These are phyloP conservation scores for Ophion ellenae DNA, from an alignment of 2,888 invertebrate genomes.

Conservation along the genomic window DNA sequence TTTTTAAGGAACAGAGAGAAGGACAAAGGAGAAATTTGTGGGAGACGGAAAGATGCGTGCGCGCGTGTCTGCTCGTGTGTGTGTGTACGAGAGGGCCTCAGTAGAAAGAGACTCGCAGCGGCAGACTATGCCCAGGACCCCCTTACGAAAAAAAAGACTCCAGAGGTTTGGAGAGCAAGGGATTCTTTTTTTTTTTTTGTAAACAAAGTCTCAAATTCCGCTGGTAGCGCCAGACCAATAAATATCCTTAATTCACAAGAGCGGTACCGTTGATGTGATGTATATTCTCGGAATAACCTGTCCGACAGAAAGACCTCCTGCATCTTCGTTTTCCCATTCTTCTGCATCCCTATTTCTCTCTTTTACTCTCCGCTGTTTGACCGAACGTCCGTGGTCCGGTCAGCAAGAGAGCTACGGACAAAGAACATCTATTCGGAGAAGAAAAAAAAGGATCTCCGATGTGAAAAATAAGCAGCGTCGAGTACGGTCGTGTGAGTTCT, in stretches of 20 bases:
- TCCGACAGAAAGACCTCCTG: slow-evolving; percentile 61
- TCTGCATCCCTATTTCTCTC: slow-evolving; percentile 21
- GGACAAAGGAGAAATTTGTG: slow-evolving; percentile 50
- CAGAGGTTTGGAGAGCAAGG: slow-evolving; percentile 2
- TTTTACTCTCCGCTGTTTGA: slow-evolving; percentile 13
- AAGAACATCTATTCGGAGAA: slow-evolving; percentile 63
- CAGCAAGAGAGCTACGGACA: slow-evolving; percentile 67
- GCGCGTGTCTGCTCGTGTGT: slow-evolving; percentile 16
- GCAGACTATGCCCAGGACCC: slow-evolving; percentile 44
- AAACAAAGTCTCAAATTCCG: slow-evolving; percentile 78
- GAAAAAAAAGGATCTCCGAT: background rate
- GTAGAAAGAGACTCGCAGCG: slow-evolving; percentile 43
- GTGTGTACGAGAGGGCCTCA: slow-evolving; percentile 8
- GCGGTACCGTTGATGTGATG: slow-evolving; percentile 73
- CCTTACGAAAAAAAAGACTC: slow-evolving; percentile 27
- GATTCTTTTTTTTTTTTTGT: slow-evolving; percentile 62
- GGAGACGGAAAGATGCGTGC: slow-evolving; percentile 32
- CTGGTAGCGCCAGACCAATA: slow-evolving; percentile 80
- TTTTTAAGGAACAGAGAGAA: slow-evolving; percentile 74
- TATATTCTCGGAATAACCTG: slow-evolving; percentile 78
- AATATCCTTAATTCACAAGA: slow-evolving; percentile 77
- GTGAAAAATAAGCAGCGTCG: background rate
- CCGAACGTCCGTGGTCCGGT: slow-evolving; percentile 42
- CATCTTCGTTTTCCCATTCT: slow-evolving; percentile 49
- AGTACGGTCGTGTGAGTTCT: background rate